Base-by-base conservation (phyloP, 2,113 vertebrate genomes). In the Turdus rufiventris region DNA sequence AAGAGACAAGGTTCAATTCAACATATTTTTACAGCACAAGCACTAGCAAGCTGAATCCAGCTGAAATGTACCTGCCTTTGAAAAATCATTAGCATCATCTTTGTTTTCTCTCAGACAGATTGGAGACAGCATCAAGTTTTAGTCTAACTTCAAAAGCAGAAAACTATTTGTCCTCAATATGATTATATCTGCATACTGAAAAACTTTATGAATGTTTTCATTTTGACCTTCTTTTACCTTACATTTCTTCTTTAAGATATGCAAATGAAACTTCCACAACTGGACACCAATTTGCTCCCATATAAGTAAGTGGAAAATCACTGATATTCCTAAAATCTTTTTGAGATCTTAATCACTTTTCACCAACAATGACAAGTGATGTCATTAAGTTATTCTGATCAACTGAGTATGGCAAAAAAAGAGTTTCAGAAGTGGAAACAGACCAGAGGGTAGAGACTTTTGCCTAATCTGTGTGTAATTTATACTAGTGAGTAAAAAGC, bases 141-240 rank as follows among this genome's bases (percentile, higher is more conserved):
- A n/a, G 61, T 36, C 70, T 54, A 26, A 94, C 91, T 95, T 93
- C 67, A 95, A 95, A 96, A 73, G 78, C 25, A 90, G 38, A 71
- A 91, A 62, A 63, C 26, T 1, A 58, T 66, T 80, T 71, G 47
- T 54, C 79, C 79, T 93, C 88, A 83, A 88, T 71, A 66, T 0
- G 0, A 63, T 34, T 67, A 5, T 33, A 82, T 20, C 36, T 82
- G 36, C 85, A 63, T 38, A 63, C 18, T 42, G 31, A 88, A 95
- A 61, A 89, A 19, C 6, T 61, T 73, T 5, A 50, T 33, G 40
- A 54, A 13, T 31, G 54, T 5, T 61, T 85, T 43, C 48, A 48
- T 75, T 77, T 61, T 61, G 5, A 60, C 6, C 2, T 8, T 50
- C 61, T 65, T 75, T 56, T 23, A 76, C 20, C 15, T 70, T 54